phyloP scores from a whole-genome alignment of 2,888 invertebrate genomes.

The Eristalis intricaria region DNA sequence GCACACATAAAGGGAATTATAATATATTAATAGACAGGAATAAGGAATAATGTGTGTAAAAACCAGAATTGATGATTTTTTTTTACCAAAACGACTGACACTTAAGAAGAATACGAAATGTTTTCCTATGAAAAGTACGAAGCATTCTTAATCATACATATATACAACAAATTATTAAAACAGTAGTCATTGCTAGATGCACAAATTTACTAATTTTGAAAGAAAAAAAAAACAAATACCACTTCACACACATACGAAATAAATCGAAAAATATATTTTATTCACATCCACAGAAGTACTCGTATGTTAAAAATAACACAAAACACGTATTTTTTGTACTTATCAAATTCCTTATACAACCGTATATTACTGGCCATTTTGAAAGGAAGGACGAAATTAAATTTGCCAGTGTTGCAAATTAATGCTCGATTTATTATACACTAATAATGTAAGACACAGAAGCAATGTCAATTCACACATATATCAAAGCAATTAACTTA shows the following conservation, averaged over 20 bases:
- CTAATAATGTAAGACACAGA: not conserved
- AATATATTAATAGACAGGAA: slow-evolving; percentile 5
- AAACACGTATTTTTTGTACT: slow-evolving; percentile 23
- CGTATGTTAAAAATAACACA: slow-evolving; percentile 44
- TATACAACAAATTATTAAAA: slow-evolving; percentile 36
- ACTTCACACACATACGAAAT: slow-evolving; percentile 49
- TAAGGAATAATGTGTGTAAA: slow-evolving; percentile 33
- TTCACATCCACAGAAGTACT: slow-evolving; percentile 28
- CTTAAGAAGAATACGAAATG: slow-evolving; percentile 32
- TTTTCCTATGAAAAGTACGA: slow-evolving; percentile 48
- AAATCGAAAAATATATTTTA: slow-evolving; percentile 20
- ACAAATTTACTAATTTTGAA: slow-evolving; percentile 66
- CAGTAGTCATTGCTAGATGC: slow-evolving; percentile 69
- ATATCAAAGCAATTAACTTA: not conserved
- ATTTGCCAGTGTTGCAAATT: not conserved
- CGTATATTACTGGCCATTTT: not conserved
- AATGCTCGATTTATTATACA: not conserved
- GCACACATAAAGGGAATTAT: slow-evolving; percentile 14
- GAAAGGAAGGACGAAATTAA: not conserved
- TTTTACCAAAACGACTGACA: slow-evolving; percentile 70
- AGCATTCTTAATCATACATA: slow-evolving; percentile 45
- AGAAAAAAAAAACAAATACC: slow-evolving; percentile 52
- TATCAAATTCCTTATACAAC: not conserved
- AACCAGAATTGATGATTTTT: slow-evolving; percentile 57
- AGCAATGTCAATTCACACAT: slow-evolving; percentile 19